phyloP scores from a whole-genome alignment of 2,888 invertebrate species.

The Melanostoma scalare region DNA sequence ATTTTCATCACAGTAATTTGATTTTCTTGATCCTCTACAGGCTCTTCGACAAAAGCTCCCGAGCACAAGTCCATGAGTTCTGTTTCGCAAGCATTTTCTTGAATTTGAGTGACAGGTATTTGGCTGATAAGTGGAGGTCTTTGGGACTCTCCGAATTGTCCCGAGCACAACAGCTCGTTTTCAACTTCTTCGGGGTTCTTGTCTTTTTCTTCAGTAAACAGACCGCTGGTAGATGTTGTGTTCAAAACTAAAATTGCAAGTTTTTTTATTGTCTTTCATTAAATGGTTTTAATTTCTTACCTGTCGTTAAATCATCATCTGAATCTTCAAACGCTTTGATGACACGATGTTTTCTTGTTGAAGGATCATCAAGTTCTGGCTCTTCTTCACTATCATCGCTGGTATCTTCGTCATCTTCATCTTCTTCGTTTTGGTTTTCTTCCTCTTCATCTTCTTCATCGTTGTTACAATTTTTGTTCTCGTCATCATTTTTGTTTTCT shows the following conservation, averaged over 20 bases:
- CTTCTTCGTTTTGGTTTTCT: slow-evolving; percentile 82
- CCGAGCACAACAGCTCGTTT: slow-evolving; percentile 84
- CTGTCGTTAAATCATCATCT: slow-evolving; percentile 76
- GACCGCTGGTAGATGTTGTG: slow-evolving; percentile 36
- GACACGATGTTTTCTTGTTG: slow-evolving; percentile 82
- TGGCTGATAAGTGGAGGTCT: slow-evolving; percentile 77
- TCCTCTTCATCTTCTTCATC: slow-evolving; percentile 76
- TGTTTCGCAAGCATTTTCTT: slow-evolving; percentile 80
- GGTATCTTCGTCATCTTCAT: slow-evolving; percentile 81
- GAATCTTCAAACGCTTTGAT: slow-evolving; percentile 79
- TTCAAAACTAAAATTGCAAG: slow-evolving; percentile 39
- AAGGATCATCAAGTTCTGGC: slow-evolving; percentile 72
- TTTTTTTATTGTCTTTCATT: background rate
- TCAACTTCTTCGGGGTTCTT: slow-evolving; percentile 78
- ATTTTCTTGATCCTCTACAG: background rate
- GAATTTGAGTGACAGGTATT: slow-evolving; percentile 78
- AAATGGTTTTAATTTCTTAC: background rate
- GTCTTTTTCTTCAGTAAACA: slow-evolving; percentile 75
- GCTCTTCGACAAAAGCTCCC: slow-evolving; percentile 82
- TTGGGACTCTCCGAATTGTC: slow-evolving; percentile 83
- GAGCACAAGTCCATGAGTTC: slow-evolving; percentile 84
- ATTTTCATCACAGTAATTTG: slow-evolving; percentile 78
- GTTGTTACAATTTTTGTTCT: slow-evolving; percentile 65
- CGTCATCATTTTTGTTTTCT: slow-evolving; percentile 74
- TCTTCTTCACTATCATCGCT: slow-evolving; percentile 77